Base-by-base conservation (phyloP, 1,140 invertebrate species). In the Leptopilina boulardi region DNA sequence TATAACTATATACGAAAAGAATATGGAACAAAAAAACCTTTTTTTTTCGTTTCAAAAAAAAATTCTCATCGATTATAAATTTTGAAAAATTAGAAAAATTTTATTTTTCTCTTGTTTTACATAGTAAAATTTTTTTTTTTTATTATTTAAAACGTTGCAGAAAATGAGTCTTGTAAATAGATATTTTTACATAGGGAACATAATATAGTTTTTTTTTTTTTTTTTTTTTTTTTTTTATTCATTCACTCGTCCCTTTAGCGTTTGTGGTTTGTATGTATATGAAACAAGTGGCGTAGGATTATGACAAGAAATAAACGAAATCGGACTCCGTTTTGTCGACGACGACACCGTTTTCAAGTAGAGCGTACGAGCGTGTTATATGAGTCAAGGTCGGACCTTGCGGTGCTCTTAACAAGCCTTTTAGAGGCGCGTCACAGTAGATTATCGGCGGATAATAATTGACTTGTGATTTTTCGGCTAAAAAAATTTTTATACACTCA, bases 301-400 rank as follows among this genome's bases (percentile, higher is more conserved):
- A 73, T 26, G 79, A 81, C 74, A 41, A 74, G 59, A 74, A 77
- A 73, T 75, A 34, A 77, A 77, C 77, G 77, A 85, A 83, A 83
- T 80, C 71, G 75, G 72, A 71, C 54, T 42, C 66, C 70, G 77
- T 77, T 80, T 83, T 79, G 80, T 78, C 59, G 77, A 78, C 75
- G 77, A 78, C 75, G 82, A 79, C 83, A 83, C 81, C 77, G 80
- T 82, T 84, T 82, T 81, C 78, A 84, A 84, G 77, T 86, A 77
- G 82, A 82, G 82, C 85, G 78, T 86, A 82, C 79, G 80, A 70
- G 15, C 21, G 42, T 79, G 74, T 83, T 81, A 83, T 82, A 19
- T 77, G 76, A 83, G 83, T 78, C 84, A 86, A 86, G 84, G 83
- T 82, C 76, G 51, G 26, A 75, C 79, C 80, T 85, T 85, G 84